Evolutionary conservation across 2,888 invertebrate species (phyloP), one percentile per base, ranked within the genome.

Genomic region (Cantharis flavilabris): DNA sequence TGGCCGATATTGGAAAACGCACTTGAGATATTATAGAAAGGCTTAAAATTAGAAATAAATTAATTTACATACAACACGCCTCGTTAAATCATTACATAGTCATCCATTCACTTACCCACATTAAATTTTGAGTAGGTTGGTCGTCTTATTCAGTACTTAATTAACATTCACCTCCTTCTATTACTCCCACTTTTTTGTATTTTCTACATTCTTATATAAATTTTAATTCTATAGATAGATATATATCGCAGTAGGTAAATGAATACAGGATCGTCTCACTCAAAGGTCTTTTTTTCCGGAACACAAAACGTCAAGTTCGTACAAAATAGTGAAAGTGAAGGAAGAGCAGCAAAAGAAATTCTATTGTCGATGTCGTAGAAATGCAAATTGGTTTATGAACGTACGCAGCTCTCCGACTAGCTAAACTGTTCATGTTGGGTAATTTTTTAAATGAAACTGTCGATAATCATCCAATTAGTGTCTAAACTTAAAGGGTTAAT

Each of bases 31-130:
- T n/a, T 49, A 49, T 49, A 49, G 49, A 49, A 49, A 49, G 49
- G 49, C 49, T 49, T 49, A 49, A 49, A 49, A 64, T 63, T 70
- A 70, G 65, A 75, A 70, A 70, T 70, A 75, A 75, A 75, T 70
- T 70, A 20, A 75, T 75, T 75, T 64, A 33, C 75, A 75, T 75
- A 70, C 18, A 75, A 69, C 65, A 75, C 75, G 75, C 75, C 75
- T 69, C 18, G 33, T 16, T 73, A 73, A 73, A 73, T 33, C 69
- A 49, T 69, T 69, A 69, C 26, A 67, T 23, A 73, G 70, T 62
- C 70, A 62, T 70, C 74, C 75, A 75, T 75, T 75, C 75, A 75
- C 75, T 67, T 64, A 70, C 18, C 67, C 70, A 70, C 69, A 65
- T 70, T 62, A 65, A 64, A 70, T 71, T 26, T 75, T 64, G 75